These are phyloP conservation scores for Mustelus asterias DNA, from an alignment of 2,113 vertebrate species.

Conservation along the genomic window DNA sequence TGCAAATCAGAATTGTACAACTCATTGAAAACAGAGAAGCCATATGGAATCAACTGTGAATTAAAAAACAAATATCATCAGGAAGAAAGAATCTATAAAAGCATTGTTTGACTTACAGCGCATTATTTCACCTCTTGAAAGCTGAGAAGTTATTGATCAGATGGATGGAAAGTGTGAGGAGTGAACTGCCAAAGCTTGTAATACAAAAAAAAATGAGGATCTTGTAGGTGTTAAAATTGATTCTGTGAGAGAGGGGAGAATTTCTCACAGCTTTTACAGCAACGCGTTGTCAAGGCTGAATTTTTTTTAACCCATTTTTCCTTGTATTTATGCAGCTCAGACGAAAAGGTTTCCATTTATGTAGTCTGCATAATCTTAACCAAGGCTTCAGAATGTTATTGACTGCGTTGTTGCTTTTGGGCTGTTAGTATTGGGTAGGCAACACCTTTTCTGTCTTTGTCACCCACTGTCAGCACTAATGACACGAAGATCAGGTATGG, in stretches of 20 bases:
- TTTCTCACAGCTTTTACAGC: background rate
- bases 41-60: slow-evolving; percentile 22
- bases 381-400: background rate
- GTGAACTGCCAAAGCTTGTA: slow-evolving; percentile 29
- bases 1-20: background rate
- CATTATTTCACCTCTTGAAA: slow-evolving; percentile 29
- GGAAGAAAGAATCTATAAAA: slow-evolving; percentile 17
- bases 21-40: background rate
- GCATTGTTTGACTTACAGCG: background rate
- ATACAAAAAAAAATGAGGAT: slow-evolving; percentile 1
- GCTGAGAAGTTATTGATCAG: slow-evolving; percentile 28
- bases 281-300: background rate
- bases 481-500: background rate
- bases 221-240: slow-evolving; percentile 33
- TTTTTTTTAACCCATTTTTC: background rate
- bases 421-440: background rate
- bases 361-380: background rate
- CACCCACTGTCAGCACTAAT: background rate
- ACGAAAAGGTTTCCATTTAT: background rate
- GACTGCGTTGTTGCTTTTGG: background rate
- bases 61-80: slow-evolving; percentile 7
- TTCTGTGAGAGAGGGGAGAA: background rate
- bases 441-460: background rate
- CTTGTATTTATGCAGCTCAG: background rate
- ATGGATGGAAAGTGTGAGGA: slow-evolving; percentile 12